Evolutionary conservation across 2,797 vertebrate species (phyloP), one percentile per base, ranked within the genome.

Genomic region (Poeciliopsis presidionis): DNA sequence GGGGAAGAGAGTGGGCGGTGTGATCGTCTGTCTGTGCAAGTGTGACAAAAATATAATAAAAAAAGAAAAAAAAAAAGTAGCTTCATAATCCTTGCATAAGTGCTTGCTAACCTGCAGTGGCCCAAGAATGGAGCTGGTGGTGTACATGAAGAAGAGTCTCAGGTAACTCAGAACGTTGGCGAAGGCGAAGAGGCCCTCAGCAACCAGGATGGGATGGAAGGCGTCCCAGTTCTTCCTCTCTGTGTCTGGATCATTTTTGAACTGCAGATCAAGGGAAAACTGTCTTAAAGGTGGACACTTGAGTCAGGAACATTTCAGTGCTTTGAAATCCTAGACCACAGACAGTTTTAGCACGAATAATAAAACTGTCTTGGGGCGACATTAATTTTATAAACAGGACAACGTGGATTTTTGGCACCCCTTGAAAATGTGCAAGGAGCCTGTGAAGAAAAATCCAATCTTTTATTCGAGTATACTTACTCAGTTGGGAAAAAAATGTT

Each of bases 101-200:
- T 25, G 47, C 25, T 71, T 51, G 81, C 87, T 43, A 93, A 99
- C 98, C 98, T 99, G 98, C 45, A 99, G 95, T 0, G 98, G 98
- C 41, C 98, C 98, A 89, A 99, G 93, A 90, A 99, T 97, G 83
- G 98, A 99, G 94, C 98, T 99, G 88, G 98, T 99, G 81, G 98
- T 99, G 94, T 99, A 99, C 98, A 99, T 99, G 91, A 99, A 99
- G 95, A 99, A 99, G 72, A 99, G 98, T 20, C 98, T 97, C 70
- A 99, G 95, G 76, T 99, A 99, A 92, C 98, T 99, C n/a, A 99
- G 95, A 77, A 99, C 96, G 25, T 99, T 99, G 73, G 98, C 98
- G 77, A 99, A 98, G 51, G 98, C 98, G 89, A 99, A 99, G 79
- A 99, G 96, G 33, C 98, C 98, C 93, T 99, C 98, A 0, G 98